Evolutionary conservation across 1,140 invertebrate species (phyloP).

Genomic region (Chironomus striatipennis): DNA sequence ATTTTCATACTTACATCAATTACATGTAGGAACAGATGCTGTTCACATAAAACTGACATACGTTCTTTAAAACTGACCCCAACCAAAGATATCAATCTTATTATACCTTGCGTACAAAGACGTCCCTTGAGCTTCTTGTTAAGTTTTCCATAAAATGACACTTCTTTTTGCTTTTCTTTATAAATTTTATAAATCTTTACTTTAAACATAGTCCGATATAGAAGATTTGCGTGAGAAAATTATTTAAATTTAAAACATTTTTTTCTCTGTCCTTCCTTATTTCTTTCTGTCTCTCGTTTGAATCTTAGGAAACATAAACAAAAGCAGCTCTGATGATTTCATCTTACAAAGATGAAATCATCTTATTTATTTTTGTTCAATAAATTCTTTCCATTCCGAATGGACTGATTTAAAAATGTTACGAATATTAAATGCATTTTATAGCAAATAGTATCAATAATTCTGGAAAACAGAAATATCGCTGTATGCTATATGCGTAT

Average conservation of each 20-base stretch:
- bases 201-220: background rate
- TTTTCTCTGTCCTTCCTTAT: no score
- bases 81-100: background rate
- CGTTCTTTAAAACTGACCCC: background rate
- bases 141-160: background rate
- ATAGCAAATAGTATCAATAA: no score
- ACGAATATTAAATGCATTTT: no score
- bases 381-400: background rate
- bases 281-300: no score
- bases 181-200: background rate
- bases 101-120: background rate
- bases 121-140: background rate
- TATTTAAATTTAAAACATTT: conserved; percentile 21
- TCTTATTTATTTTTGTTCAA: conserved; percentile 12
- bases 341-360: no score
- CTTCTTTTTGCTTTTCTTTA: background rate
- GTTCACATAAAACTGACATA: background rate
- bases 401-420: background rate
- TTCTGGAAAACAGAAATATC: no score
- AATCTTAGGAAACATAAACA: no score
- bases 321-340: background rate
- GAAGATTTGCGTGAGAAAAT: conserved; percentile 14
- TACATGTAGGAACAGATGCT: conserved; percentile 16
- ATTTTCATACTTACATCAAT: background rate
- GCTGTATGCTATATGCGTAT: no score